Base-by-base conservation (phyloP, 2,888 invertebrate genomes). In the Aspidiotus destructor region DNA sequence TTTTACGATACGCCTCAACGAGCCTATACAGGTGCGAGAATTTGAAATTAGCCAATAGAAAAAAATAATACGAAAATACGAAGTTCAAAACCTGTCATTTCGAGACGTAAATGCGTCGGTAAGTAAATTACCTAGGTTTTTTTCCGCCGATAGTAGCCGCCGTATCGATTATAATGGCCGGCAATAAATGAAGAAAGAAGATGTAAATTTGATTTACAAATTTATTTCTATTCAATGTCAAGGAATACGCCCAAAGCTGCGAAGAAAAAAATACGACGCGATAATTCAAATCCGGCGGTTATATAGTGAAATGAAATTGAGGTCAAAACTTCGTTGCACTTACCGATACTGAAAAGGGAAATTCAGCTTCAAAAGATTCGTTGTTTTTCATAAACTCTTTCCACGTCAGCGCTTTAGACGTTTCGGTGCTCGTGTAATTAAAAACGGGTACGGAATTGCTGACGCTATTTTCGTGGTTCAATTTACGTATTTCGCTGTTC, bases 391-490 rank as follows among this genome's bases (percentile, higher is more conserved):
- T 76, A 73, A 89, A 89, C 60, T 86, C 82, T 0, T 80, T 82
- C 95, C 95, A 97, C 0, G 85, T 86, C 54, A 95, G 78, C 0
- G 86, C 84, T 75, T 92, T 91, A 70, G 88, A 83, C 1, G 81
- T 81, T 70, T 88, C 83, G 1, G 81, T 81, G 44, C 55, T 69
- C 15, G 62, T 69, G 77, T 86, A 91, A 78, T 95, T 94, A 80
- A 88, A 94, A 57, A 94, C 62, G 2, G 65, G 70, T 15, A 62
- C 61, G 16, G 28, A 28, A 28, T 28, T 28, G 28, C 28, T 28
- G 28, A 28, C 28, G 28, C 28, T 28, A 28, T 28, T 28, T 28
- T 28, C 28, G 28, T 28, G 28, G 28, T 28, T 28, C 28, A 28
- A 28, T 28, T 28, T 28, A 28, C 28, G 28, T 28, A 28, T 28